Percentiles rank a stretch among this genome's conserved stretches.
These are phyloP conservation scores for Sardinella longiceps DNA, from an alignment of 2,797 vertebrate species.

Conservation along the genomic window DNA sequence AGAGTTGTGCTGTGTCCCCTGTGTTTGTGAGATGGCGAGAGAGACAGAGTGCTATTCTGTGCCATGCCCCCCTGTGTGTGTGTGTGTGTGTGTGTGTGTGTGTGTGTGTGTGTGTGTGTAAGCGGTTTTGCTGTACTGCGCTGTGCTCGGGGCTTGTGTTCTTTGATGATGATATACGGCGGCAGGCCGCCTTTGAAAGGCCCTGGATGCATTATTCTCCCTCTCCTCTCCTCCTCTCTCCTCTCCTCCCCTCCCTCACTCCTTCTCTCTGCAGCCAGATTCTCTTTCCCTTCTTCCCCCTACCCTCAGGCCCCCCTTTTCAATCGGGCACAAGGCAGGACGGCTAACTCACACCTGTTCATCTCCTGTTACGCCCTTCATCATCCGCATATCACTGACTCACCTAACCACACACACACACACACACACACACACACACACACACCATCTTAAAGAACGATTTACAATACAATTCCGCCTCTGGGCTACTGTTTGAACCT, in stretches of 20 bases:
- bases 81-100: neutral
- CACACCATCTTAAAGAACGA: neutral
- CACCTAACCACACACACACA: constrained; percentile 22
- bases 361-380: constrained; percentile 33
- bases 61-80: too few species aligned
- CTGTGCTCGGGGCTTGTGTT: neutral
- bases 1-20: too few species aligned
- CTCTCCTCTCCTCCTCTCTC: too few species aligned
- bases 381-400: constrained; percentile 30
- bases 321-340: constrained; percentile 8
- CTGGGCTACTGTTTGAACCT: constrained; percentile 36
- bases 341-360: constrained; percentile 46
- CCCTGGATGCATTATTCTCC: neutral
- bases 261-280: neutral
- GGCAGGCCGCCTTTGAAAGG: constrained; percentile 14
- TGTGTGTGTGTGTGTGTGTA: neutral
- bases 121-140: neutral
- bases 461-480: neutral
- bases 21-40: too few species aligned
- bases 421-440: constrained; percentile 4
- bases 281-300: constrained; percentile 25
- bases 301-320: constrained; percentile 36
- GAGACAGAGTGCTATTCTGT: too few species aligned
- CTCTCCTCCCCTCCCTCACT: too few species aligned
- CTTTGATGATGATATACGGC: constrained; percentile 18